Conservation (phyloP, 2,113 vertebrate genomes). For the Chloebia gouldiae region DNA sequence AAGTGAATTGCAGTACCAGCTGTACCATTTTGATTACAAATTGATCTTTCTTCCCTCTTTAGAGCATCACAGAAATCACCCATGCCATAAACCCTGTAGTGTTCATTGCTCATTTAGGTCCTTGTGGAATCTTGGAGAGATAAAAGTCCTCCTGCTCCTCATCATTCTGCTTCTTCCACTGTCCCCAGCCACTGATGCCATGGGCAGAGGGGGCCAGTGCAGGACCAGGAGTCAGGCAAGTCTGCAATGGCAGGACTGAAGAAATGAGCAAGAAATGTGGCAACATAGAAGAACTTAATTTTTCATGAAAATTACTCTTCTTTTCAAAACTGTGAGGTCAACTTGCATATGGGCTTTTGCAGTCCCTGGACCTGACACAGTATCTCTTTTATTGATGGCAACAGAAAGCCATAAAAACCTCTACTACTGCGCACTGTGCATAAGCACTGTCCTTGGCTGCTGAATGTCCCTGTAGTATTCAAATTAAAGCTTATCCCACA, state of each 20-base stretch:
- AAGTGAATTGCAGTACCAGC: neutral
- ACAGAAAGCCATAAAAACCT: neutral
- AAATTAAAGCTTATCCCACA: neutral
- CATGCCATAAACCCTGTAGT: neutral
- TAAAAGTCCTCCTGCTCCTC: neutral
- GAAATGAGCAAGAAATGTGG: neutral
- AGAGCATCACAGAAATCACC: neutral
- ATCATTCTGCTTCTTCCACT: neutral
- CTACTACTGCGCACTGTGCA: neutral
- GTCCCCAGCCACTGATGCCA: accelerated
- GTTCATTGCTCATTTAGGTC: neutral
- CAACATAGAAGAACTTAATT: neutral
- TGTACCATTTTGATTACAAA: neutral
- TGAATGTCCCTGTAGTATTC: neutral
- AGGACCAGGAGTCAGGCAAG: neutral
- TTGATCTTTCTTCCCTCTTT: neutral
- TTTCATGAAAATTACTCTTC: neutral
- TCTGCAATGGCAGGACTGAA: neutral
- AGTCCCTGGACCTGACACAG: neutral
- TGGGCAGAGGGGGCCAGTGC: neutral
- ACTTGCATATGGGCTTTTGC: neutral
- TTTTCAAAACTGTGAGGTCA: neutral
- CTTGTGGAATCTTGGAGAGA: neutral
- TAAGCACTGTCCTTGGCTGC: neutral
- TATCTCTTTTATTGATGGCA: neutral